Evolutionary conservation across 2,888 invertebrate genomes (phyloP), one percentile per base, ranked within the genome.

Genomic region (Sinhomidia bicolor): DNA sequence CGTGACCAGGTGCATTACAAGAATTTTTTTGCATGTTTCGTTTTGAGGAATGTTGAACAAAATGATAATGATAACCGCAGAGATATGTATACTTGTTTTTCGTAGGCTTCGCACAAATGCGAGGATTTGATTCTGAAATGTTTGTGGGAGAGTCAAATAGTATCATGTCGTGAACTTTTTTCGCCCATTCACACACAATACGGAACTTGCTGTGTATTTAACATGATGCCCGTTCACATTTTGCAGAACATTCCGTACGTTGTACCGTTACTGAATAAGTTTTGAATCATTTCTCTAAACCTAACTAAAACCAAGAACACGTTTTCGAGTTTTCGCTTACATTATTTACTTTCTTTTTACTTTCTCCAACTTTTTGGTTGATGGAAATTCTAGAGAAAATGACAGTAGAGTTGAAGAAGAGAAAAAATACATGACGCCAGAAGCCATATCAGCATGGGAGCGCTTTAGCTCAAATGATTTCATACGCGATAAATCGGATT

Each of bases 201-300:
- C 10, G 82, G 82, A 47, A 1, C 14, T 6, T 82, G 82, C 51
- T 82, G 82, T 51, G 68, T n/a, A 10, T 81, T 81, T 20, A 81
- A 81, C 26, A 62, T 62, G 80, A 65, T 81, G 80, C 80, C 80
- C 0, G 9, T 17, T 17, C 44, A 41, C 14, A 44, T 81, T 65
- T 26, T 81, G 12, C 10, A 81, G n/a, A 81, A 83, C 2, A 65
- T 36, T 32, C 20, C 26, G 14, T 29, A 17, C 14, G 47, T 76
- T 12, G 32, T n/a, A 62, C n/a, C n/a, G n/a, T n/a, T n/a, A n/a
- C n/a, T n/a, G n/a, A n/a, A n/a, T n/a, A n/a, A n/a, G n/a, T n/a
- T n/a, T n/a, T n/a, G n/a, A n/a, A n/a, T n/a, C n/a, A n/a, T n/a
- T n/a, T n/a, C n/a, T n/a, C n/a, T n/a, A n/a, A n/a, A n/a, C n/a